Conservation (phyloP, 2,888 invertebrate species). For the Cryptus armator region DNA sequence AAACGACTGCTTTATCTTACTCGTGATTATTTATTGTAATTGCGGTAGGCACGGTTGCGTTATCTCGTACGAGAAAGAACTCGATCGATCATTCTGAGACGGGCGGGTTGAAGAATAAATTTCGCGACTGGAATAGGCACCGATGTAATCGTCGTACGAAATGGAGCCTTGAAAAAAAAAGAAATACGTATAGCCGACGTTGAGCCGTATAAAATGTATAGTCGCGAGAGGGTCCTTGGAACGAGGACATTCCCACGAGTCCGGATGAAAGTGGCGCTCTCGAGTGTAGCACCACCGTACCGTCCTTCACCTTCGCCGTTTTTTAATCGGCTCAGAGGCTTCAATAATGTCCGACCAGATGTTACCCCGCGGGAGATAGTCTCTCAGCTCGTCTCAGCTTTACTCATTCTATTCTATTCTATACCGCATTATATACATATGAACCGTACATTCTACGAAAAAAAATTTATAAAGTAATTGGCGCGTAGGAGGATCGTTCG, state of each 20-base stretch:
- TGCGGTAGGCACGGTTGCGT: background rate
- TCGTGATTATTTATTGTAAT: constrained; percentile 24
- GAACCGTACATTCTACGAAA: background rate
- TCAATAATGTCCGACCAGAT: constrained; percentile 55
- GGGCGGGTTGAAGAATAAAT: constrained; percentile 28
- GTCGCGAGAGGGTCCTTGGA: constrained; percentile 32
- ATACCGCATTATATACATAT: background rate
- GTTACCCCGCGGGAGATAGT: constrained; percentile 35
- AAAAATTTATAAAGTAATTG: background rate
- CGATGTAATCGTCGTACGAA: constrained; percentile 1
- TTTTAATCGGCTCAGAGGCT: constrained; percentile 58
- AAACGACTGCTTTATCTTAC: constrained; percentile 3
- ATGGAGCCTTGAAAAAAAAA: constrained; percentile 1
- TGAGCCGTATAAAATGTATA: constrained; percentile 28
- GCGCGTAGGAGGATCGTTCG: background rate
- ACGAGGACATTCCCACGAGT: constrained; percentile 39
- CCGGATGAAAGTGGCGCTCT: constrained; percentile 36
- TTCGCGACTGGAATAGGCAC: background rate
- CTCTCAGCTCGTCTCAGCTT: constrained; percentile 30
- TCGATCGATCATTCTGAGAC: background rate
- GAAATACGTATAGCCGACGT: background rate
- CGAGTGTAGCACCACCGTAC: constrained; percentile 21
- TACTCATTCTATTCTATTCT: background rate
- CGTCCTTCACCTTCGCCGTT: constrained; percentile 57
- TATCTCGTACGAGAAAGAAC: background rate